Evolutionary conservation across 2,113 vertebrate genomes (phyloP), one percentile per base, ranked within the genome.

Genomic region (Passer domesticus): DNA sequence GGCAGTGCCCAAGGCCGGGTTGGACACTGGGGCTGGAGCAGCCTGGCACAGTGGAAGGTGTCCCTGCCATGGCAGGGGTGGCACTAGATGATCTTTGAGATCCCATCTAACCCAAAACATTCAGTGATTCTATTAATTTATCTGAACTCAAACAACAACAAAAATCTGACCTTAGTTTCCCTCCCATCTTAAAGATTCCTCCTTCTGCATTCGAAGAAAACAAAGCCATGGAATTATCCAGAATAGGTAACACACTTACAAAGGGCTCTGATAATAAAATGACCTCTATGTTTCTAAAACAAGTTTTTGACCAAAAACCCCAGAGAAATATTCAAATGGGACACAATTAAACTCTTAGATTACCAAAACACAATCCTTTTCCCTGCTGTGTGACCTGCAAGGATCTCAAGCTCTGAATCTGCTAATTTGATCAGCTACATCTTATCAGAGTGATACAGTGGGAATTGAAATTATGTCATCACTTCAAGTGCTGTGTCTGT

Each of bases 51-150:
- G 37, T 37, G 53, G 39, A 0, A 77, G 17, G 33, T 11, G 53
- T 37, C 53, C 25, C 62, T 67, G 52, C 53, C 27, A 21, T 35
- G 62, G 14, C 72, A 25, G 35, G 11, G 31, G 6, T n/a, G 50
- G 43, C 0, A 12, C 3, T 19, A 19, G 20, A 1, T 37, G 7
- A 0, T 0, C 4, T 77, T 50, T 37, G 5, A 15, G 7, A 5
- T 60, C 14, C 2, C 15, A 69, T 53, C 19, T 2, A 24, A 5
- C 19, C 47, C n/a, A 70, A 43, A 18, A 2, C 9, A 27, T 64
- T 64, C 14, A 0, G 2, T 2, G 11, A 49, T 31, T 72, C 30
- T 31, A 3, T 19, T 13, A 72, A 30, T 9, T 21, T 31, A 66
- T n/a, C 21, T 63, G 15, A 85, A 78, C 33, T 60, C 41, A 55